phyloP scores from a whole-genome alignment of 1,140 invertebrate genomes.

The Pemphigus obesinymphae region DNA sequence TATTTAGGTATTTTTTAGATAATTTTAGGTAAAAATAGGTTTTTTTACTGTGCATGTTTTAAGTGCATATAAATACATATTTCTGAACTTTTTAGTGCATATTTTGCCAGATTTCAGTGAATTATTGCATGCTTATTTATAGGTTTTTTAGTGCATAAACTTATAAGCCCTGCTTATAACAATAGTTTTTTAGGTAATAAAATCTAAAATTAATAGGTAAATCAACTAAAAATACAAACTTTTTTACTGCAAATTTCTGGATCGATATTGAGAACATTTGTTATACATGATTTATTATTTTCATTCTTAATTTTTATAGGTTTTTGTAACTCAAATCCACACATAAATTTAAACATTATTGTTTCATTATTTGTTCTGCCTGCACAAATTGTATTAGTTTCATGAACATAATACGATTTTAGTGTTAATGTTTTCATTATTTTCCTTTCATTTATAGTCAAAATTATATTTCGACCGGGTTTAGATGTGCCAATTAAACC shows the following conservation, averaged over 20 bases:
- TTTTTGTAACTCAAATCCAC: neutral
- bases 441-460: neutral
- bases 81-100: too few relatives aligned
- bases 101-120: too few relatives aligned
- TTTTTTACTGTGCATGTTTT: too few relatives aligned
- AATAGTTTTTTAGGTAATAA: too few relatives aligned
- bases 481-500: neutral
- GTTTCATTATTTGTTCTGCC: neutral
- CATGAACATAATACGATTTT: neutral
- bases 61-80: too few relatives aligned
- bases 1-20: neutral
- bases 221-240: slow-evolving; percentile 8
- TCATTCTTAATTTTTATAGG: neutral
- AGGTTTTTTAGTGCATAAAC: too few relatives aligned
- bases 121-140: neutral
- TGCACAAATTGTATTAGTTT: neutral
- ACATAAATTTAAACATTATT: neutral
- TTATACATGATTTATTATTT: neutral
- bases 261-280: neutral
- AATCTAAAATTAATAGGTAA: neutral
- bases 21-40: too few relatives aligned
- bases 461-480: neutral
- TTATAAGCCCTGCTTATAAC: too few relatives aligned
- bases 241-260: slow-evolving; percentile 15
- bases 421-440: neutral